These are phyloP conservation scores for Bolinopsis microptera DNA, from an alignment of 37 sponge, comb jelly and placozoan species.

Conservation along the genomic window DNA sequence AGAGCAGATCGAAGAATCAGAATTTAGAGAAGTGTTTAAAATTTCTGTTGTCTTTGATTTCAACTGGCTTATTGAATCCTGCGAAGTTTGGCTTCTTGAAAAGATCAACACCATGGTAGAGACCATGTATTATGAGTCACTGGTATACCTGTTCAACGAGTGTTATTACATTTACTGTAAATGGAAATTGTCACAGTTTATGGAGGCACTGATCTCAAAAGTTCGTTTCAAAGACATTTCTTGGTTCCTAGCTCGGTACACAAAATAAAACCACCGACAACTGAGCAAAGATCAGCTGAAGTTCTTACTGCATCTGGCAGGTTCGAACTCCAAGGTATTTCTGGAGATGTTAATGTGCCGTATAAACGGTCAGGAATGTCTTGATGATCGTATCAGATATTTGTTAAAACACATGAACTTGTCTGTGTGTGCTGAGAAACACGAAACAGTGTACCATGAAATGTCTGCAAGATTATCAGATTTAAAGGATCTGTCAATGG, in stretches of 20 bases:
- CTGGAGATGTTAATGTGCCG: not conserved
- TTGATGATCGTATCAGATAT: not conserved
- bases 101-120: not conserved
- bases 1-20: not conserved
- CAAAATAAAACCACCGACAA: not conserved
- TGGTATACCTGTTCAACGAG: not conserved
- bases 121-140: not conserved
- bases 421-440: not conserved
- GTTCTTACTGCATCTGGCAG: not conserved
- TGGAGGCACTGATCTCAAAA: not conserved
- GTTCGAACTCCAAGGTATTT: not conserved
- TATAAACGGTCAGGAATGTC: not conserved
- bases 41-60: not conserved
- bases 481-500: not conserved
- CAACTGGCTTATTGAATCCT: not conserved
- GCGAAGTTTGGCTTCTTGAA: not conserved
- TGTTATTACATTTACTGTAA: not conserved
- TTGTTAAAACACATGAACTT: not conserved
- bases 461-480: not conserved
- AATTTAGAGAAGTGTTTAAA: not conserved
- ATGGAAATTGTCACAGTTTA: not conserved
- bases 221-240: not conserved
- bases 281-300: not conserved
- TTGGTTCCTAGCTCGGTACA: not conserved
- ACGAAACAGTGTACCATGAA: not conserved